Base-by-base conservation (phyloP, 2,888 invertebrate species). In the Oscheius sp. region DNA sequence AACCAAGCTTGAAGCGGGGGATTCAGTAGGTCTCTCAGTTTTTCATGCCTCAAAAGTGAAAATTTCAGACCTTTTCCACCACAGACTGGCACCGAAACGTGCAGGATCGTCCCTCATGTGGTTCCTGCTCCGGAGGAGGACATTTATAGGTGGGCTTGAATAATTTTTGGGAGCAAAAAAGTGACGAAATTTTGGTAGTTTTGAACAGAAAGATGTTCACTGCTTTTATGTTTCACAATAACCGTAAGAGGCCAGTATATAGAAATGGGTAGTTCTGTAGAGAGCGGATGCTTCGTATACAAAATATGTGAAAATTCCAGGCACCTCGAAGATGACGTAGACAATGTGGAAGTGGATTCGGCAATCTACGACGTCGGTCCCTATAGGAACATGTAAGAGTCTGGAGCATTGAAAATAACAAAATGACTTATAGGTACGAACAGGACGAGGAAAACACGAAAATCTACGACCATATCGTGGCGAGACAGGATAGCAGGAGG, bases 11-110 rank as follows among this genome's bases (percentile, higher is more conserved):
- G 68, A 90, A 91, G 81, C 92, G 92, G 86, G 93, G 93, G 88
- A 92, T 94, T 86, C 91, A 92, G 95, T 95, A 91, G 94, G 94
- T 93, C 59, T 76, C 73, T 2, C 65, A 50, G 13, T 33, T 72
- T 21, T 9, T 62, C 50, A 55, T 48, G 60, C 37, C 9, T 21
- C 47, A 9, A 2, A 73, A 3, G 2, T 7, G 42, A 53, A 29
- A 4, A 55, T 72, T 80, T 60, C 71, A 83, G 83, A 13, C 84
- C 84, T 9, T 82, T 84, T 55, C 84, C 84, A 9, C 71, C 75
- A 73, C 80, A 57, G 35, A 53, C 57, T 32, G 77, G 55, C 53
- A 48, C 76, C 10, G 71, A 68, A n/a, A 48, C 70, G 13, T 62
- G 59, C 59, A 63, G 59, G n/a, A 60, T 65, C 13, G 70, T 72